Percentiles rank a stretch among this genome's conserved stretches.
Conservation (phyloP, 2,888 invertebrate genomes). For the Thelaira solivaga region DNA sequence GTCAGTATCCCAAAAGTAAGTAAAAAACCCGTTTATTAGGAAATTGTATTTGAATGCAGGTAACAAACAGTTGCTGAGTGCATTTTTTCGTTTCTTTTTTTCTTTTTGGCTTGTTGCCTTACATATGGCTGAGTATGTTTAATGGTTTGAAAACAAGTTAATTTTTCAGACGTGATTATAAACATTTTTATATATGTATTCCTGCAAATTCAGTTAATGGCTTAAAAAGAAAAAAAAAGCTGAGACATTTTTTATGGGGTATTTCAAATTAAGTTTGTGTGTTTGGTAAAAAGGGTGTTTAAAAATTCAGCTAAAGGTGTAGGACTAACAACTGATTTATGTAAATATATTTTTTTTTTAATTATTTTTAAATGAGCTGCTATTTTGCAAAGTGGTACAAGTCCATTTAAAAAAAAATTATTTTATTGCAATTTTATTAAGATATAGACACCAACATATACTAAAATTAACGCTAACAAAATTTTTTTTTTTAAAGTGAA, state of each 20-base stretch:
- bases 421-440: too few species aligned
- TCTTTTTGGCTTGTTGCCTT: neutral
- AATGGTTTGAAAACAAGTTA: conserved; percentile 37
- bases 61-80: conserved; percentile 14
- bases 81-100: neutral
- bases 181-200: neutral
- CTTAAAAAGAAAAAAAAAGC: neutral
- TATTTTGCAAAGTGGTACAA: too few species aligned
- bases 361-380: too few species aligned
- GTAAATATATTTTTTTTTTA: too few species aligned
- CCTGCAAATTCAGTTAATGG: neutral
- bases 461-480: too few species aligned
- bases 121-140: neutral
- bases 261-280: conserved; percentile 8
- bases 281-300: too few species aligned
- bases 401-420: too few species aligned
- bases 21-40: conserved; percentile 21
- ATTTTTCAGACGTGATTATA: conserved; percentile 21
- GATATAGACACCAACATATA: too few species aligned
- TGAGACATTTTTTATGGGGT: too few species aligned
- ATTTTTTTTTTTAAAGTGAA: too few species aligned
- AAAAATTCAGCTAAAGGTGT: too few species aligned
- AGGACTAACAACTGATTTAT: too few species aligned
- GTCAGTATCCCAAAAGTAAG: neutral
- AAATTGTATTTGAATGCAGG: neutral